Evolutionary conservation across 2,113 vertebrate genomes (phyloP), one percentile per base, ranked within the genome.

Genomic region (Smithornis capensis): DNA sequence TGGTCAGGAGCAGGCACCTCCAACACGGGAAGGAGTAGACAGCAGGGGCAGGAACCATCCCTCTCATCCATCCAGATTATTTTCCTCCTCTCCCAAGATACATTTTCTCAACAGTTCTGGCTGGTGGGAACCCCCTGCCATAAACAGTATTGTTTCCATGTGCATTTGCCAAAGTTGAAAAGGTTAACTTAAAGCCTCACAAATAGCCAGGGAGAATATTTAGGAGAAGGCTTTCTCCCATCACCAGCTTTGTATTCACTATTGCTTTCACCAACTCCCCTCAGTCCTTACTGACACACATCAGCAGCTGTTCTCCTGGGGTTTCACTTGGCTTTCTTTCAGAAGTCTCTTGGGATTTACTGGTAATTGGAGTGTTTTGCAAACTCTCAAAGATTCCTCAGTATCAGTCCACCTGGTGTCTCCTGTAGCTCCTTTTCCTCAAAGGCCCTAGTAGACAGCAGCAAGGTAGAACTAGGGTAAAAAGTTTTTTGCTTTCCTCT

Each of bases 281-380:
- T 92, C 92, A 55, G 76, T 83, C 35, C 24, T 82, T 88, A 90
- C 69, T 94, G 95, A 94, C 83, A 96, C 50, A 22, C 19, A 94
- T 31, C 92, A 95, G 64, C 83, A 95, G 88, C 65, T 76, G 18
- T 57, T 92, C 94, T 59, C 93, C 70, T 0, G 45, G 59, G 94
- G 25, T 31, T 96, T 94, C 63, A 64, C 92, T 78, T 79, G 80
- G 56, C 80, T 95, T 88, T 89, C 93, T 92, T 87, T 94, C 94
- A 92, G 69, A 75, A 71, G 53, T 57, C 49, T 73, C 76, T 81
- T 78, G 90, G 90, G 93, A 96, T 87, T 94, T 92, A 84, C 83
- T 93, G 86, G 93, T 93, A 96, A 97, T 93, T 92, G 93, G 90
- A 97, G 92, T 93, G 88, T 95, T 97, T 96, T 95, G 95, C 92